These are phyloP conservation scores for Tyrannus savana DNA, from an alignment of 2,113 vertebrate species.

Conservation along the genomic window DNA sequence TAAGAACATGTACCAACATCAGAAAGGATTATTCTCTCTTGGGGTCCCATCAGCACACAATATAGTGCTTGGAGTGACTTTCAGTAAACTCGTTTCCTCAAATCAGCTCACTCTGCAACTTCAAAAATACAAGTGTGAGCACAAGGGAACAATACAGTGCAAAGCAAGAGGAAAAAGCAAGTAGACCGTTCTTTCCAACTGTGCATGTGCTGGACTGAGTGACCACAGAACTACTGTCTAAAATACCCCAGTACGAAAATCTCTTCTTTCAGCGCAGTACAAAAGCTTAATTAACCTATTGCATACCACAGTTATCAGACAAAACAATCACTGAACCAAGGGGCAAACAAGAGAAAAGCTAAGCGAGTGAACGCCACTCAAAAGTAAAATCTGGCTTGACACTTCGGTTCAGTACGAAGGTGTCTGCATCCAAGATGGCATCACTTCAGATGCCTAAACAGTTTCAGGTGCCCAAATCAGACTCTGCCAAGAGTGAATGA, in stretches of 20 bases:
- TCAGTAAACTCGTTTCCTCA: neutral
- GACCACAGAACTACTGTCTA: neutral
- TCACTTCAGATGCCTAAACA: neutral
- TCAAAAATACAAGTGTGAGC: neutral
- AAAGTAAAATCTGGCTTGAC: neutral
- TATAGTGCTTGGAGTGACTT: neutral
- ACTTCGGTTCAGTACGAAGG: neutral
- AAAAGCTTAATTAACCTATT: neutral
- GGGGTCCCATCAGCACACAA: neutral
- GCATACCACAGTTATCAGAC: neutral
- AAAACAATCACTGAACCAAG: neutral
- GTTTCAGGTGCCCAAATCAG: neutral
- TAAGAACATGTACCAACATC: neutral
- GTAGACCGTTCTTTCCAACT: rapidly evolving
- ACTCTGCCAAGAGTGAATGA: neutral
- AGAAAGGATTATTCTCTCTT: neutral
- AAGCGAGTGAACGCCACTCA: neutral
- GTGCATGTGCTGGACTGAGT: neutral
- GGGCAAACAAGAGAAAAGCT: neutral
- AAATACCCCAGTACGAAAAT: neutral
- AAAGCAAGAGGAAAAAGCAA: neutral
- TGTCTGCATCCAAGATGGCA: neutral
- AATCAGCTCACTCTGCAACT: neutral
- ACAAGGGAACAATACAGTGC: neutral
- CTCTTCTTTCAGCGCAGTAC: neutral